Evolutionary conservation across 2,797 vertebrate species (phyloP).

Genomic region (Microctenopoma lineatum): DNA sequence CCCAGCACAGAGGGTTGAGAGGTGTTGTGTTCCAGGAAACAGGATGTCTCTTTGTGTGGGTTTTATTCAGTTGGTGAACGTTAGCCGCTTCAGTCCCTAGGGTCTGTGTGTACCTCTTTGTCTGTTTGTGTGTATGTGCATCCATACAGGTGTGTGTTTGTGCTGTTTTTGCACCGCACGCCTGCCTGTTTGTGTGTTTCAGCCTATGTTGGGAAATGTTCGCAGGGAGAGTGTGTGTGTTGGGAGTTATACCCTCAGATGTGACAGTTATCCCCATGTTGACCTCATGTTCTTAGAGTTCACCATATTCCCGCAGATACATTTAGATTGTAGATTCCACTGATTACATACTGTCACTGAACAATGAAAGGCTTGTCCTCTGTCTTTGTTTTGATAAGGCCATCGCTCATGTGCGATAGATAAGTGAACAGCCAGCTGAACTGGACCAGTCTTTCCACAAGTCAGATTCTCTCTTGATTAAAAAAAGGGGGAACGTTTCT

Average conservation of each 20-base stretch:
- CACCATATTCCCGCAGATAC: slow-evolving; percentile 6
- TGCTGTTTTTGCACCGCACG: slow-evolving; percentile 9
- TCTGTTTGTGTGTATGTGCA: slow-evolving; percentile 28
- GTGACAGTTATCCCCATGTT: slow-evolving; percentile 40
- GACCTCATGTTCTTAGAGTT: slow-evolving; percentile 1
- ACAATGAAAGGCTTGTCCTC: slow-evolving; percentile 58
- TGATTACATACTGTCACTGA: slow-evolving; percentile 56
- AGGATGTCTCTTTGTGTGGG: slow-evolving; percentile 83
- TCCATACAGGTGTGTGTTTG: slow-evolving; percentile 20
- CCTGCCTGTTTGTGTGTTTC: slow-evolving; percentile 21
- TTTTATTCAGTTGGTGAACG: slow-evolving; percentile 72
- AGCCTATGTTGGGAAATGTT: slow-evolving; percentile 18
- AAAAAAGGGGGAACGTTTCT: background rate
- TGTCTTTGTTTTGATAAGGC: background rate
- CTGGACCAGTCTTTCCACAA: background rate
- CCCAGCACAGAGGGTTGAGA: slow-evolving; percentile 62
- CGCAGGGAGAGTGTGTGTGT: slow-evolving; percentile 9
- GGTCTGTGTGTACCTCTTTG: slow-evolving; percentile 50
- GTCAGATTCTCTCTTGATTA: slow-evolving; percentile 7
- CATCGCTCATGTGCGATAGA: background rate
- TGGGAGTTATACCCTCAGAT: slow-evolving; percentile 37
- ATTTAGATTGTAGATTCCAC: slow-evolving; percentile 8
- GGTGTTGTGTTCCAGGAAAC: slow-evolving; percentile 80
- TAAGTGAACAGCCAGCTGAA: slow-evolving; percentile 1
- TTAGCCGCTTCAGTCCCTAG: slow-evolving; percentile 65